Evolutionary conservation across 2,888 invertebrate species (phyloP), one percentile per base, ranked within the genome.

Genomic region (Orthonychiurus folsomi): DNA sequence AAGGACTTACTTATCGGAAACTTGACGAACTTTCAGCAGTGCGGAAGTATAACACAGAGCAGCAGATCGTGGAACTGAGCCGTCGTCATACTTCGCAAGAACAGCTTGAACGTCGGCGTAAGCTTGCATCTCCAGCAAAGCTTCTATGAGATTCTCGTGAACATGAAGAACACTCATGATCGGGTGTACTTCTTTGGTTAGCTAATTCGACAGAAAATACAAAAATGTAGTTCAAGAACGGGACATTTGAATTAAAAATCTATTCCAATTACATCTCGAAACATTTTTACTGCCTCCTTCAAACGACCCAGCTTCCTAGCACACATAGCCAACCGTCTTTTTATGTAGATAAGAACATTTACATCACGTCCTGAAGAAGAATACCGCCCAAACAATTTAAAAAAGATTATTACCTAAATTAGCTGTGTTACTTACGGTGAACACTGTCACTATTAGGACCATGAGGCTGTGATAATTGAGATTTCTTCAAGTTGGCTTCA

Each of bases 21-120:
- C 92, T 60, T 87, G 82, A 73, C 96, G 83, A 20, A 93, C 93
- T 78, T 95, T 94, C 47, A 97, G 81, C 69, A 97, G 79, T 23
- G 96, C 96, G 23, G 93, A 89, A 62, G 95, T 94, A 79, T 95
- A 97, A 78, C 92, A 90, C 75, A 94, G 88, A 47, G 93, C 87
- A 50, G 96, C 96, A 52, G 94, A 94, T 79, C 94, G 93, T 59
- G 95, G 93, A 75, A 92, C 80, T 73, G 88, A 90, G 71, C 92
- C 91, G 78, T 96, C 96, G 78, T 94, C 96, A 78, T 92, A 90
- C 79, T 91, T 90, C 21, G 92, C 90, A 67, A 93, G 79, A 21
- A 93, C 88, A 48, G 91, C 90, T 78, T 93, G 93, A 56, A 93
- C 96, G 80, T 97, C 97, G 2, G 93, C 92, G 77, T 94, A 97